phyloP scores from a whole-genome alignment of 2,888 invertebrate species.

The Drosophila atripex region DNA sequence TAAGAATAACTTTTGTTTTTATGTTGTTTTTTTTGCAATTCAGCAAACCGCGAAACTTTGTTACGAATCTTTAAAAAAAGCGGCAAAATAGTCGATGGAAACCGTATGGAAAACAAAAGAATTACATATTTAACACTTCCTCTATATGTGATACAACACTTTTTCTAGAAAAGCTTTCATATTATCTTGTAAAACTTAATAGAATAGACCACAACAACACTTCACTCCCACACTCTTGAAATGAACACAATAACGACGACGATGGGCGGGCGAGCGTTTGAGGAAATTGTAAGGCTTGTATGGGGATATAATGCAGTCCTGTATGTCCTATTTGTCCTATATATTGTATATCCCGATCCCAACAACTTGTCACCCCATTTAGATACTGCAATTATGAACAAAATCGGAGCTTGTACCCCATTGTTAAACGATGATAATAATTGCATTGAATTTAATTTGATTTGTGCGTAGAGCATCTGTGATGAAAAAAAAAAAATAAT shows the following conservation, averaged over 20 bases:
- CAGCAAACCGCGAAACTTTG: constrained; percentile 14
- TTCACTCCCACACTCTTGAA: constrained; percentile 12
- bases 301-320: constrained; percentile 11
- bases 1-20: constrained; percentile 12
- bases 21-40: constrained; percentile 7
- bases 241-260: constrained; percentile 2
- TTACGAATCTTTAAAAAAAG: constrained; percentile 20
- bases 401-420: constrained; percentile 70
- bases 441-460: constrained; percentile 59
- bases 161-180: constrained; percentile 78
- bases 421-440: constrained; percentile 77
- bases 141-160: constrained; percentile 77
- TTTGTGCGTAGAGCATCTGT: constrained; percentile 76
- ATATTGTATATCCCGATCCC: neutral
- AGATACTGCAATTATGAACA: constrained; percentile 33
- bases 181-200: constrained; percentile 52
- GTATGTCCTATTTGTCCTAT: neutral
- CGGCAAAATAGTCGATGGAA: constrained; percentile 10
- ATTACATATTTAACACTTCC: constrained; percentile 77
- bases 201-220: constrained; percentile 42
- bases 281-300: constrained; percentile 6
- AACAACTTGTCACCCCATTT: constrained; percentile 6
- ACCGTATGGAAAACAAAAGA: constrained; percentile 44
- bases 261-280: constrained; percentile 4
- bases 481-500: constrained; percentile 57